Base-by-base conservation (phyloP, 2,797 vertebrate species). In the Spheniscus humboldti region DNA sequence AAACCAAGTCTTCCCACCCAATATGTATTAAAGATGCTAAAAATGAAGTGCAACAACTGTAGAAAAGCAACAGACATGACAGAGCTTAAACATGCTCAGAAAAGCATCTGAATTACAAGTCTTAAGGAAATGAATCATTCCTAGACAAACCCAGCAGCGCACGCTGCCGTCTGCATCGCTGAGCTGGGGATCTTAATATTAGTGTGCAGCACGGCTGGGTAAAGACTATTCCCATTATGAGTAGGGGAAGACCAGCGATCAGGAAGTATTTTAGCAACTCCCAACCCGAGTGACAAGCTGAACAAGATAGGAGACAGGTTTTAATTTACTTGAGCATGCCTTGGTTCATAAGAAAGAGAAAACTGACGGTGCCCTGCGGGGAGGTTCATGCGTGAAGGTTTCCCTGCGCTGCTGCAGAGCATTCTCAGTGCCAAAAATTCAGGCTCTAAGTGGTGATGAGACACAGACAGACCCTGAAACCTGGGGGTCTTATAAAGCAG, bases 271-370 rank as follows among this genome's bases (percentile, higher is more conserved):
- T 68, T 28, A 68, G 79, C 48, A 33, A 2, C 75, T 92, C 68
- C 76, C 7, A 73, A 7, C 55, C 43, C n/a, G 2, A 75, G 57
- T 0, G 56, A 86, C 53, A 9, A 59, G 89, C 76, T 85, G 85
- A 12, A 87, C 1, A 43, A 93, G 84, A 90, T 50, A 72, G 91
- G 79, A 96, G 88, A 75, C 63, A 37, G 69, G 72, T 77, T 97
- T 94, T 86, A 35, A 94, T 95, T 90, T 60, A 82, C 82, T 83
- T 41, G 80, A 95, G 86, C n/a, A 18, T 13, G 92, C 95, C 93
- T 68, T 10, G 72, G 48, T 64, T 84, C 41, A 71, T 91, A 69
- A 89, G 78, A 83, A 83, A 60, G 75, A 83, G 33, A 14, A 27
- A 67, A 86, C 31, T 84, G 95, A 97, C 2, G 13, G 75, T 4